A percentile compares a stretch with the other conserved stretches of the same genome.
These are phyloP conservation scores for Catharus minimus DNA, from an alignment of 2,113 vertebrate species.

Conservation along the genomic window DNA sequence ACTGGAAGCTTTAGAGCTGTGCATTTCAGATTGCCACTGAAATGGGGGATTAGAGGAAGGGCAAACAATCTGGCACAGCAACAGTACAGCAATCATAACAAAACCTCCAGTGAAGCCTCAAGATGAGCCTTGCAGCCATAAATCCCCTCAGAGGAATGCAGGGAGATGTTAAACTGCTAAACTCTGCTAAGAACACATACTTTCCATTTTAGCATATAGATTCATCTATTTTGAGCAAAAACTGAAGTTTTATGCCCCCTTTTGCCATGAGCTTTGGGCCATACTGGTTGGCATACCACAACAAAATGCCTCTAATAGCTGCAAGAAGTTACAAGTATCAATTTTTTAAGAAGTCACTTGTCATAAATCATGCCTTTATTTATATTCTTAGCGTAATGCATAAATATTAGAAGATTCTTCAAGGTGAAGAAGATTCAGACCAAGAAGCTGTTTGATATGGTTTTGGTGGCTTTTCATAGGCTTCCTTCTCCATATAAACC, in stretches of 20 bases:
- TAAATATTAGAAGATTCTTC: background rate
- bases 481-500: background rate
- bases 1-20: background rate
- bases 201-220: background rate
- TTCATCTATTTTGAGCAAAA: background rate
- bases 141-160: background rate
- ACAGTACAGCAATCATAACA: background rate
- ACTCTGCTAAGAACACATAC: background rate
- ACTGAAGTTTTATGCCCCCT: background rate
- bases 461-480: background rate
- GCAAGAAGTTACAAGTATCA: background rate
- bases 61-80: background rate
- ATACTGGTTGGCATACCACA: rapidly evolving
- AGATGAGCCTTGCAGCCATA: background rate
- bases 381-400: background rate
- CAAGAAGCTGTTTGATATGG: background rate
- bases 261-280: background rate
- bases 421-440: background rate
- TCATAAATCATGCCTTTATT: background rate
- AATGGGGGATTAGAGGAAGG: background rate
- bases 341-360: background rate
- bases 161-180: background rate
- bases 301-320: background rate
- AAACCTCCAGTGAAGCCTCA: background rate
- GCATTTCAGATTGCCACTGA: background rate